Percentiles rank a stretch among this genome's conserved stretches.
These are phyloP conservation scores for Thereva nobilitata DNA, from an alignment of 2,888 invertebrate genomes.

Conservation along the genomic window DNA sequence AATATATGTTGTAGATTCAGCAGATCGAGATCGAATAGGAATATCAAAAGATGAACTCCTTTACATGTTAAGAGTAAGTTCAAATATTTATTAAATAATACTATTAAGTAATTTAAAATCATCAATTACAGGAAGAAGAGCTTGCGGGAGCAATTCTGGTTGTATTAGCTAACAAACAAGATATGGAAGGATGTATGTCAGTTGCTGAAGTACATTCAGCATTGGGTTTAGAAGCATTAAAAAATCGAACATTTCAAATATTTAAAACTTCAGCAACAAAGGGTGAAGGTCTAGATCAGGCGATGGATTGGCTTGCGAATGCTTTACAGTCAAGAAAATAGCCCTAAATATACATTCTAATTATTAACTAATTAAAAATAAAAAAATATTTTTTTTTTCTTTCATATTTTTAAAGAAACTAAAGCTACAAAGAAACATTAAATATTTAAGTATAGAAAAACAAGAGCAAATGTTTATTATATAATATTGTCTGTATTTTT, in stretches of 20 bases:
- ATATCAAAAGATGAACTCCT: constrained; percentile 98
- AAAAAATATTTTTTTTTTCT: constrained; percentile 6
- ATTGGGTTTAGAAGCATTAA: constrained; percentile 89
- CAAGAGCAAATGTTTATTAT: too few relatives aligned
- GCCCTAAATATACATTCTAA: constrained; percentile 48
- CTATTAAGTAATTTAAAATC: background rate
- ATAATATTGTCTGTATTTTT: too few relatives aligned
- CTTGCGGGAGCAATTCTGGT: constrained; percentile 93
- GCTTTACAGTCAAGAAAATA: constrained; percentile 89
- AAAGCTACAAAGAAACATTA: constrained; percentile 32
- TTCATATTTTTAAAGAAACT: constrained; percentile 29
- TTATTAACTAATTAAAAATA: constrained; percentile 17
- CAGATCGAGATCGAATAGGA: constrained; percentile 97
- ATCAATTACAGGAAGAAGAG: constrained; percentile 83
- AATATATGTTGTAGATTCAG: constrained; percentile 99
- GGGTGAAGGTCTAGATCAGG: constrained; percentile 96
- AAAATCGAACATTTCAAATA: constrained; percentile 93
- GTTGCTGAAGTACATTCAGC: constrained; percentile 97
- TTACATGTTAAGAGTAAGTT: constrained; percentile 90
- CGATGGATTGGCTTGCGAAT: constrained; percentile 98
- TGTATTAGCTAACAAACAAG: constrained; percentile 98
- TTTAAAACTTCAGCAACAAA: constrained; percentile 99
- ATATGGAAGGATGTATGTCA: constrained; percentile 96
- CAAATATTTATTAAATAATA: constrained; percentile 15
- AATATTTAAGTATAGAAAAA: background rate